A percentile compares a stretch with the other conserved stretches of the same genome.
These are phyloP conservation scores for Orthonychiurus folsomi DNA, from an alignment of 2,888 invertebrate genomes.

Conservation along the genomic window DNA sequence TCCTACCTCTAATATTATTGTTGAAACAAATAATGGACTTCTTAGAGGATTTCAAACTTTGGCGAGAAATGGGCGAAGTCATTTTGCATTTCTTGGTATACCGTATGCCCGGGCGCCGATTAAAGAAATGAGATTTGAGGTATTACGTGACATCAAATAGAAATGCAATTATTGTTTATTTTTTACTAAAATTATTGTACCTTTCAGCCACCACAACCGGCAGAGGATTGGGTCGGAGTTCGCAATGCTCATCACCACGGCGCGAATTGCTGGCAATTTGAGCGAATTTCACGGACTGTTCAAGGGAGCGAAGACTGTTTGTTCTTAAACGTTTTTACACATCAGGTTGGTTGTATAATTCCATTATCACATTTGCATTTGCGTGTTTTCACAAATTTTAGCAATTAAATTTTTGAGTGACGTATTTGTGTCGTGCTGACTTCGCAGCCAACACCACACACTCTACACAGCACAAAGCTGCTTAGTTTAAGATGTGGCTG, in stretches of 20 bases:
- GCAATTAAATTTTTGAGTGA: not conserved
- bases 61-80: conserved; percentile 13
- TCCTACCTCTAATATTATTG: conserved; percentile 9
- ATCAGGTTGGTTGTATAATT: conserved; percentile 9
- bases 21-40: conserved; percentile 19
- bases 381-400: not conserved
- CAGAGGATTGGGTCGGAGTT: conserved; percentile 16
- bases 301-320: conserved; percentile 22
- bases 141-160: too few species aligned
- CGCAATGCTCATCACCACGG: conserved; percentile 18
- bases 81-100: conserved; percentile 20
- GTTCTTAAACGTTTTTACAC: conserved; percentile 17
- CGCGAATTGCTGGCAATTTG: conserved; percentile 17
- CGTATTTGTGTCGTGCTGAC: not conserved
- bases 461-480: too few species aligned
- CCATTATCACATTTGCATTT: not conserved
- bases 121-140: conserved; percentile 13
- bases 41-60: conserved; percentile 12
- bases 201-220: conserved; percentile 13
- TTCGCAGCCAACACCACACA: too few species aligned
- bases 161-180: too few species aligned
- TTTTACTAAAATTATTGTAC: not conserved
- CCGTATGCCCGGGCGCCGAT: conserved; percentile 18
- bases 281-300: conserved; percentile 12
- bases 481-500: too few species aligned